Evolutionary conservation across 2,797 vertebrate species (phyloP), one percentile per base, ranked within the genome.

Genomic region (Tachyglossus aculeatus): DNA sequence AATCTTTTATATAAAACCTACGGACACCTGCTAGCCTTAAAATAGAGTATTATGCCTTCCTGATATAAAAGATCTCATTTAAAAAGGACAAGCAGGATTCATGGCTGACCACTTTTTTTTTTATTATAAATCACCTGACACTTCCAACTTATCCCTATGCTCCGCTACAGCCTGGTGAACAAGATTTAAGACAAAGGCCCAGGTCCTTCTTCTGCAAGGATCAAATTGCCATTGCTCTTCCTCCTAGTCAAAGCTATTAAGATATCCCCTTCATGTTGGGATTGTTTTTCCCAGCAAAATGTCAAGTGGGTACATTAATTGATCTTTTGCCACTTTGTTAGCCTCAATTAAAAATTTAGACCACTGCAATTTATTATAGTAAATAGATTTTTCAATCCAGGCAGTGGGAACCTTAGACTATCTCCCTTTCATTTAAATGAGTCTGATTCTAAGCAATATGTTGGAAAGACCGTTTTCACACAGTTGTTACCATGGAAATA

Each of bases 1-100:
- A n/a, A 50, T 82, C 79, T 69, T 66, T 64, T 44, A 51, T 60
- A 73, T 22, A 29, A 50, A 67, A 69, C n/a, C 40, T 27, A 32
- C 13, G 53, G 27, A 80, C 78, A 14, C 3, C 7, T 76, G n/a
- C 41, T 77, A 60, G 22, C 4, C 66, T 19, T 41, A 22, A 43
- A 74, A 65, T 1, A 59, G 51, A 74, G 70, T 3, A 4, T 11
- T 4, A 34, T 53, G 51, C 55, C 72, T 83, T 77, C 71, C 44
- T 57, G 38, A 48, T 40, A 51, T 2, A 37, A 71, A 14, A 25
- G 9, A 9, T 70, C 45, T 55, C 19, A 40, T 71, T 81, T 51
- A 62, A 63, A 75, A 76, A 68, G 57, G n/a, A 67, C 15, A 39
- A 76, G 4, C 18, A 18, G 45, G 16, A 34, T 64, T 67, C 61